Conservation (phyloP, 2,797 vertebrate genomes). For the Heteromormyrus szaboi region DNA sequence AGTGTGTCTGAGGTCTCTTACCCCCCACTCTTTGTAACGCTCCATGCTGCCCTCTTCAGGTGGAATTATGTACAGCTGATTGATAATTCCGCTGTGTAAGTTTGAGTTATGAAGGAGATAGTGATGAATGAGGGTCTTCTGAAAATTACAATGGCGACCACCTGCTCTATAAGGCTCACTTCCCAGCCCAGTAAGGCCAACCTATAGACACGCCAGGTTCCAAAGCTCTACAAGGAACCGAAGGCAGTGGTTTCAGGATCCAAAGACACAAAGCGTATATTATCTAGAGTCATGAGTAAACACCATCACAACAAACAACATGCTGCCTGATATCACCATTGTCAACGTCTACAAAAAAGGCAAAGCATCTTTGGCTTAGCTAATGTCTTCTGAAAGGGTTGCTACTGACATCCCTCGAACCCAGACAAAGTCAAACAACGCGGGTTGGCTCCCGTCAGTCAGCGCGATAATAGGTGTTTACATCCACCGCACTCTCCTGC, state of each 20-base stretch:
- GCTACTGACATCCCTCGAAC: neutral
- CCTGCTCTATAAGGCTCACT: neutral
- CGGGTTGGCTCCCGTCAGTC: neutral
- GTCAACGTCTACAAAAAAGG: neutral
- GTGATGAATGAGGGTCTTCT: neutral
- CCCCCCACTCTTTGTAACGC: neutral
- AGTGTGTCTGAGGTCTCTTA: neutral
- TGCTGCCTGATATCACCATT: neutral
- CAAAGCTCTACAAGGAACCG: neutral
- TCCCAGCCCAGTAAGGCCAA: neutral
- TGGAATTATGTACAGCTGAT: neutral
- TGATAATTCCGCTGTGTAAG: neutral
- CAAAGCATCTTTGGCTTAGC: neutral
- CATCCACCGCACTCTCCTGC: neutral
- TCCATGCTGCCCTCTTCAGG: neutral
- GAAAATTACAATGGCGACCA: neutral
- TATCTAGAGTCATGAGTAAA: neutral
- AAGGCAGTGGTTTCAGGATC: neutral
- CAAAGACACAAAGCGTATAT: neutral
- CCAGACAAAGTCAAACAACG: constrained; percentile 3
- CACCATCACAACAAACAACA: neutral
- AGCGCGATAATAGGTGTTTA: constrained; percentile 4
- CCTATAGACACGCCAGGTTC: neutral
- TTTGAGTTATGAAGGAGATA: neutral
- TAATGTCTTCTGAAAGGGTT: neutral